A percentile compares a stretch with the other conserved stretches of the same genome.
phyloP scores from a whole-genome alignment of 2,113 vertebrate genomes.

The Sinocyclocheilus anshuiensis region DNA sequence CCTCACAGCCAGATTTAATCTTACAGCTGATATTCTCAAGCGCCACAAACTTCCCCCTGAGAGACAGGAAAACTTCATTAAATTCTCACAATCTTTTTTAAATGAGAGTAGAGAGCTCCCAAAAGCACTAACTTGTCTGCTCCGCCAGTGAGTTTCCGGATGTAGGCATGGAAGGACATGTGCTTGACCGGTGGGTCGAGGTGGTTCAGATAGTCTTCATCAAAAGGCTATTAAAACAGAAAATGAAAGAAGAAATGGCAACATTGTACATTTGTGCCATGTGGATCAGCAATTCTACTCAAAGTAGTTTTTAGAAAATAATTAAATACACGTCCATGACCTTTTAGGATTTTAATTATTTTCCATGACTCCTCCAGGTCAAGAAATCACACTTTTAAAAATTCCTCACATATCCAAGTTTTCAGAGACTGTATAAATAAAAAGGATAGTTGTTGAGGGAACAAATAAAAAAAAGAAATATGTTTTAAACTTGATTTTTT shows the following conservation, averaged over 20 bases:
- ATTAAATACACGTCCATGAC: not conserved
- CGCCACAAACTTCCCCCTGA: conserved; percentile 95
- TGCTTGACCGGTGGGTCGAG: conserved; percentile 98
- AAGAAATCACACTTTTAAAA: not conserved
- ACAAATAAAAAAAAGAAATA: not conserved
- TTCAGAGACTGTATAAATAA: not conserved
- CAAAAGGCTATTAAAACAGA: conserved; percentile 84
- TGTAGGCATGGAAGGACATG: conserved; percentile 99
- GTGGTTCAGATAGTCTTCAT: conserved; percentile 98
- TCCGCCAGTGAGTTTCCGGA: conserved; percentile 96
- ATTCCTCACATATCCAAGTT: not conserved
- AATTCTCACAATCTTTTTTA: not conserved
- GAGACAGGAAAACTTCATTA: conserved; percentile 21
- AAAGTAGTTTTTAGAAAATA: not conserved
- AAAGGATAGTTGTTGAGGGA: not conserved
- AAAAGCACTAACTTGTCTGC: conserved; percentile 89
- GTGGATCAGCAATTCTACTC: not conserved
- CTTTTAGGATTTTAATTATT: not conserved
- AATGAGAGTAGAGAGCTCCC: not conserved
- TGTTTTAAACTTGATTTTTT: not conserved
- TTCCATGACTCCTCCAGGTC: not conserved
- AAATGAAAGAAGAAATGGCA: not conserved
- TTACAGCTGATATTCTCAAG: conserved; percentile 99
- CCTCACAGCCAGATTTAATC: conserved; percentile 96
- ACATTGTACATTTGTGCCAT: not conserved